Evolutionary conservation across 2,888 invertebrate species (phyloP).

Genomic region (Clanis bilineata): DNA sequence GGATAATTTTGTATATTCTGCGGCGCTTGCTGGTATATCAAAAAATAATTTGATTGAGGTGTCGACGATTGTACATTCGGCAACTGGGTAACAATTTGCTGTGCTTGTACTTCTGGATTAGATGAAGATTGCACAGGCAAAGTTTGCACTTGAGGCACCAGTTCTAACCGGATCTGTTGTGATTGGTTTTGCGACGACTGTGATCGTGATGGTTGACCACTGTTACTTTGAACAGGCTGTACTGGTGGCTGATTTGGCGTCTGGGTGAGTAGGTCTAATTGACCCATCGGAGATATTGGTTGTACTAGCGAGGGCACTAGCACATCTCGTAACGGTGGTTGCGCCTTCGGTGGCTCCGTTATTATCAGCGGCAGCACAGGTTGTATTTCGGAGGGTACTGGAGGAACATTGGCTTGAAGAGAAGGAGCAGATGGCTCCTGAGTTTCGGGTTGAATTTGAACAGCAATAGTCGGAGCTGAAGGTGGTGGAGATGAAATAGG

Average conservation of each 20-base stretch:
- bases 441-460: neutral
- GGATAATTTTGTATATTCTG: conserved; percentile 35
- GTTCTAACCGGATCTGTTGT: conserved; percentile 17
- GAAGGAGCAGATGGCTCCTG: neutral
- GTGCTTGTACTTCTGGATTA: conserved; percentile 15
- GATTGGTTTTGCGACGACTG: conserved; percentile 6
- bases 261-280: neutral
- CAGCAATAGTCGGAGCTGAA: neutral
- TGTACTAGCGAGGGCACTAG: neutral
- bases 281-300: neutral
- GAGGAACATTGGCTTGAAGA: neutral
- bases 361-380: neutral
- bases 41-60: conserved; percentile 35
- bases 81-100: conserved; percentile 17
- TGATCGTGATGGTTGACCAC: neutral
- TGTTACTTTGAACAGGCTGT: neutral
- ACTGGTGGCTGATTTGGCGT: neutral
- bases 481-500: conserved; percentile 19
- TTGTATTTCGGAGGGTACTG: neutral
- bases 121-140: neutral
- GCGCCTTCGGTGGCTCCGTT: neutral
- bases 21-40: conserved; percentile 52
- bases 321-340: too few species aligned
- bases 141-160: conserved; percentile 10
- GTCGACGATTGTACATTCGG: conserved; percentile 16